phyloP scores from a whole-genome alignment of 2,888 invertebrate species.

The Parthenolecanium corni region DNA sequence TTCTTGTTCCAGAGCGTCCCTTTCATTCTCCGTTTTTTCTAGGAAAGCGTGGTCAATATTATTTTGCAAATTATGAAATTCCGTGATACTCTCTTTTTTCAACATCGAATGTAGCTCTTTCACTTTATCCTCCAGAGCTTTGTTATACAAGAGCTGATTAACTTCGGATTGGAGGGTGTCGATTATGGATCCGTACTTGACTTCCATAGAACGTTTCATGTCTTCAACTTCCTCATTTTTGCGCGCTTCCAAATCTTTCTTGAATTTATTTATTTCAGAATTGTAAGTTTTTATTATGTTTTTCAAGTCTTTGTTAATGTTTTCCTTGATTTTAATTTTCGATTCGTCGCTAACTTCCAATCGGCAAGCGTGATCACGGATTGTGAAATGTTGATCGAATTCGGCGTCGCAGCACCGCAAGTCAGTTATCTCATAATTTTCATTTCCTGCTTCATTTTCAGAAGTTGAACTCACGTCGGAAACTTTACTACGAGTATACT shows the following conservation, averaged over 20 bases:
- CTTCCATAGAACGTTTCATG: conserved; percentile 7
- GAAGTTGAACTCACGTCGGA: background rate
- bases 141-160: conserved; percentile 4
- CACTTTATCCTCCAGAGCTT: conserved; percentile 12
- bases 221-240: conserved; percentile 20
- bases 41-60: conserved; percentile 7
- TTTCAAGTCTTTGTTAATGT: conserved; percentile 2
- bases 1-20: conserved; percentile 1
- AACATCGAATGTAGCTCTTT: conserved; percentile 6
- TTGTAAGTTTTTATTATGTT: conserved; percentile 14
- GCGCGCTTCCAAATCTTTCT: background rate
- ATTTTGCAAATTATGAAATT: conserved; percentile 8
- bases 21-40: conserved; percentile 6
- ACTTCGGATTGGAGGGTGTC: conserved; percentile 10
- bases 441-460: background rate
- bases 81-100: conserved; percentile 8
- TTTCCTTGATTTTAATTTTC: no score
- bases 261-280: conserved; percentile 9
- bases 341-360: no score
- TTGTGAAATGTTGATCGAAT: no score
- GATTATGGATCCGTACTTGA: conserved; percentile 5
- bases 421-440: background rate
- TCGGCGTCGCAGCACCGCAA: background rate
- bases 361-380: no score
- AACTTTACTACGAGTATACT: background rate